phyloP scores from a whole-genome alignment of 2,797 vertebrate genomes.

The Eleutherodactylus coqui region DNA sequence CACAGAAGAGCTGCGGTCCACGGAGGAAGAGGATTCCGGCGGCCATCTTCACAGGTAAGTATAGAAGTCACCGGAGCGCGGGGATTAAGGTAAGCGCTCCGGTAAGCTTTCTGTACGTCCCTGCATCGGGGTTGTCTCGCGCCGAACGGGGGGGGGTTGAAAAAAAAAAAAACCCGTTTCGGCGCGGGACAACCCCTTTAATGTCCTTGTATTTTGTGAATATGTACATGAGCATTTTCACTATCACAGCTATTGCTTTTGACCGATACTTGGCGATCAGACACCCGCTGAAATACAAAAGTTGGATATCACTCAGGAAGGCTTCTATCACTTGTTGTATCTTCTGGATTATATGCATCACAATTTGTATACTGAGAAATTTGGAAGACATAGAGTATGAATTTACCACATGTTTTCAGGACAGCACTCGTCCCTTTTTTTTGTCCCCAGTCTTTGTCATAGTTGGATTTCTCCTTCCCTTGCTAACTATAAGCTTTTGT shows the following conservation, averaged over 20 bases:
- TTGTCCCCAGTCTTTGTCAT: neutral
- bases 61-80: too few species aligned
- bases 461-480: constrained; percentile 61
- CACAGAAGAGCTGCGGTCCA: too few species aligned
- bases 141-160: too few species aligned
- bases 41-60: too few species aligned
- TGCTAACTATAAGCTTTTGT: constrained; percentile 67
- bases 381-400: constrained; percentile 44
- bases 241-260: constrained; percentile 70
- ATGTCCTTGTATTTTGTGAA: constrained; percentile 70
- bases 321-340: constrained; percentile 67
- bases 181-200: too few species aligned
- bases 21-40: too few species aligned
- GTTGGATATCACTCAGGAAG: constrained; percentile 68
- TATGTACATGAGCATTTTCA: constrained; percentile 74
- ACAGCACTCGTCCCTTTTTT: neutral
- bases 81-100: too few species aligned
- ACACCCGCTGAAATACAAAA: constrained; percentile 69
- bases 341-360: constrained; percentile 68
- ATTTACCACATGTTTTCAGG: constrained; percentile 64
- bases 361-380: neutral
- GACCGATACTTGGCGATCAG: constrained; percentile 75
- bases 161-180: too few species aligned
- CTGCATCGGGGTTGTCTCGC: too few species aligned
- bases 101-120: too few species aligned